Evolutionary conservation across 1,140 invertebrate genomes (phyloP), one percentile per base, ranked within the genome.

Genomic region (Lucilia sericata): DNA sequence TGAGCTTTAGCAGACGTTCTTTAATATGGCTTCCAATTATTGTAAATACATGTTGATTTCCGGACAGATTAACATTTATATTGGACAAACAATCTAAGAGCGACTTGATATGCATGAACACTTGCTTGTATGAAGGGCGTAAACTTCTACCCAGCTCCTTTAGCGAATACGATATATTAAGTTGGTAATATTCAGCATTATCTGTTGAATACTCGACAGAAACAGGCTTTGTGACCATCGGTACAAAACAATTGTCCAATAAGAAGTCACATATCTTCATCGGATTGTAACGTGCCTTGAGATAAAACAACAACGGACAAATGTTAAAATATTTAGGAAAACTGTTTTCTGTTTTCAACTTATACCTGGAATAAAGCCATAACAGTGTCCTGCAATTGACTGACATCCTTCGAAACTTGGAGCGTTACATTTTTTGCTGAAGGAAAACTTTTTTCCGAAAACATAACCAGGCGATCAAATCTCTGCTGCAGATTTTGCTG

Each of bases 21-120:
- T 93, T 91, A 5, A 96, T 92, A 82, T 94, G 87, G 10, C 92
- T 89, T 0, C 94, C 94, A 55, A 97, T 91, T 83, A 93, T 93
- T 80, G 87, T 91, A 85, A 97, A 93, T 13, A 96, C 90, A 19
- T 93, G 93, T 19, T 92, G 88, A 0, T 93, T 89, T 3, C 92
- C 89, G 3, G 91, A 87, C 70, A 94, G 88, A 5, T 89, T 86
- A 85, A 94, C 86, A 86, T 94, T 93, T 75, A 95, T 93, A 83
- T 93, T 90, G 83, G 91, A 85, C 19, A 96, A 87, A 86, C 93
- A 95, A 74, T 93, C 88, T 74, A 96, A 93, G 21, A 95, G 85
- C 65, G 91, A 85, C 84, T 92, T 92, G 47, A 96, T 89, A 88
- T 95, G 94, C 17, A 92, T 85, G 30, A 96, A 93, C 0, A 95